These are phyloP conservation scores for Umimayanthus kanabou DNA, from an alignment of 92 coral and sea anemone species.

Conservation along the genomic window DNA sequence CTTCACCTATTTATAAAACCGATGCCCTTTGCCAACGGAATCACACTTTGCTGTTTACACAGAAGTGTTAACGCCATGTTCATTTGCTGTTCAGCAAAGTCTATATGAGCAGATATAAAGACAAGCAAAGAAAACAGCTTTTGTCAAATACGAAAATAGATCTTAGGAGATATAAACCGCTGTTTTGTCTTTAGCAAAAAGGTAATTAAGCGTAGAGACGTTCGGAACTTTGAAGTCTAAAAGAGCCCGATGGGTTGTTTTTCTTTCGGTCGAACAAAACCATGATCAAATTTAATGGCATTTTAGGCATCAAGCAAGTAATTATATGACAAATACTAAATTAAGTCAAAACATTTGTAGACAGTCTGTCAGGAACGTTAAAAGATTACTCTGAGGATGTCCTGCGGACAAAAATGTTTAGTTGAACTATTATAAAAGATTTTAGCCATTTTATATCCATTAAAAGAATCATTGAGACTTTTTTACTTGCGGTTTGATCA, in stretches of 20 bases:
- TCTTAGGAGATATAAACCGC: neutral
- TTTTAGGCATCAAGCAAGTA: neutral
- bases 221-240: constrained; percentile 10
- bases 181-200: neutral
- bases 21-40: neutral
- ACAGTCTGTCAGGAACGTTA: neutral
- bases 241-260: neutral
- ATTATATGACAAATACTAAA: neutral
- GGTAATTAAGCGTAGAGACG: neutral
- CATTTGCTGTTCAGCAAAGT: neutral
- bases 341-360: neutral
- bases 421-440: too few species aligned
- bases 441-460: too few species aligned
- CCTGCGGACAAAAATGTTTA: too few species aligned
- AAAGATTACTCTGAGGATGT: too few species aligned
- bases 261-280: neutral
- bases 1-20: too few species aligned
- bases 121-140: neutral
- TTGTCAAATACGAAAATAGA: neutral
- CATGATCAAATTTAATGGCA: neutral
- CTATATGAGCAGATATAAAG: neutral
- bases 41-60: neutral
- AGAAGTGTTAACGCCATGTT: too few species aligned
- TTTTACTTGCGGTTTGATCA: neutral
- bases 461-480: too few species aligned